These are phyloP conservation scores for Melolontha melolontha DNA, from an alignment of 2,888 invertebrate genomes.

Conservation along the genomic window DNA sequence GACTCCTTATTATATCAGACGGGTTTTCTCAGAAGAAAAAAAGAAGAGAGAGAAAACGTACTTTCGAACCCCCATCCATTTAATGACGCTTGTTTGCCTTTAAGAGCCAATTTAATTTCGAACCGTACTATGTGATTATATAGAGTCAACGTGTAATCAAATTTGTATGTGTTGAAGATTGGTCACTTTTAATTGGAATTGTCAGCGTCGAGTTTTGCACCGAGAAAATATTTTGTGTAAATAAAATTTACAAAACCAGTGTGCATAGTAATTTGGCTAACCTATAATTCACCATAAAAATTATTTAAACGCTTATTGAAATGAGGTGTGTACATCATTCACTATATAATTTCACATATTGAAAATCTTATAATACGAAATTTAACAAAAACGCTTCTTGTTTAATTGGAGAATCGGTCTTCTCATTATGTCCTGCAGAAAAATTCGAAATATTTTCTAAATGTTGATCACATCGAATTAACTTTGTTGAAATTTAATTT, in stretches of 20 bases:
- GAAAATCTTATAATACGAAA: too few species aligned
- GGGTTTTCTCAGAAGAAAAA: slow-evolving; percentile 29
- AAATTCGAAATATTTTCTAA: too few species aligned
- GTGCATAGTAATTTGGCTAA: slow-evolving; percentile 9
- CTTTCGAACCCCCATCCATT: slow-evolving; percentile 5
- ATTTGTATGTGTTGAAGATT: slow-evolving; percentile 35
- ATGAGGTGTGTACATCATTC: slow-evolving; percentile 22
- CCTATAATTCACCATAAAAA: slow-evolving; percentile 12
- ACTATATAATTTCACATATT: too few species aligned
- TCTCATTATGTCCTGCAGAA: too few species aligned
- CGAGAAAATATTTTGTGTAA: slow-evolving; percentile 29
- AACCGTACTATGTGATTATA: slow-evolving; percentile 21
- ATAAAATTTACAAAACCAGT: slow-evolving; percentile 29
- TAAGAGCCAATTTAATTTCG: slow-evolving; percentile 34
- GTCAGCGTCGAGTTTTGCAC: slow-evolving; percentile 19
- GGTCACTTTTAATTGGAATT: slow-evolving; percentile 31
- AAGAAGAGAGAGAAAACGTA: slow-evolving; percentile 10
- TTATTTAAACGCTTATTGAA: slow-evolving; percentile 27
- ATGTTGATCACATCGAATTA: too few species aligned
- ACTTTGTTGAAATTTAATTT: too few species aligned
- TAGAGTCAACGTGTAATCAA: slow-evolving; percentile 25
- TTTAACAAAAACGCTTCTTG: too few species aligned
- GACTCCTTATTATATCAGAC: slow-evolving; percentile 33
- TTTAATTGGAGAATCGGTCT: too few species aligned
- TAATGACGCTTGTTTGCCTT: slow-evolving; percentile 37